A percentile compares a stretch with the other conserved stretches of the same genome.
Conservation (phyloP, 2,113 vertebrate species). For the Gymnocephalus cernua region DNA sequence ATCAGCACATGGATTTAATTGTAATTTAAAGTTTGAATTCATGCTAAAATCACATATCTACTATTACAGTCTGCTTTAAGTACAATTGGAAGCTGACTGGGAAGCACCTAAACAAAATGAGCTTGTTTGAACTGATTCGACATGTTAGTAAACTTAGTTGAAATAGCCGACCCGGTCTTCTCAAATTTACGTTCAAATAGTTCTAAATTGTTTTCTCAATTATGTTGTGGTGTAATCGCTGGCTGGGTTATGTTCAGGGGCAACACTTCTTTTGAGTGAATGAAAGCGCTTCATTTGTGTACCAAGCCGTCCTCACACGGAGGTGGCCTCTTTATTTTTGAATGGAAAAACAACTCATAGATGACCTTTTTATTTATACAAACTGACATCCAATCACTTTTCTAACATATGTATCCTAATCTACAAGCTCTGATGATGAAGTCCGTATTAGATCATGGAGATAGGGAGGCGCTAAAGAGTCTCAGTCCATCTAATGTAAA, state of each 20-base stretch:
- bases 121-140: background rate
- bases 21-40: background rate
- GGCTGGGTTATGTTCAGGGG: background rate
- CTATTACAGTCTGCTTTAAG: background rate
- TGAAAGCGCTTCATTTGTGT: background rate
- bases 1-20: background rate
- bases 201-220: background rate
- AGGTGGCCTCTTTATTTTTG: background rate
- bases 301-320: background rate
- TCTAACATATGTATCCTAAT: constrained; percentile 17
- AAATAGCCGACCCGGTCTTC: background rate
- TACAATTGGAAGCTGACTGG: background rate
- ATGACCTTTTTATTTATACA: background rate
- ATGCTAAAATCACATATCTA: background rate
- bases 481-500: constrained; percentile 14
- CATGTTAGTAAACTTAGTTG: background rate
- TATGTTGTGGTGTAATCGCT: background rate
- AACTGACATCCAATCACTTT: constrained; percentile 13
- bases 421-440: constrained; percentile 19
- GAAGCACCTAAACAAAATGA: background rate
- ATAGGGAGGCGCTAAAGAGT: constrained; percentile 6
- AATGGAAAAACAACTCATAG: background rate
- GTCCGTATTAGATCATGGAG: constrained; percentile 27
- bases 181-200: background rate
- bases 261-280: background rate